A percentile compares a stretch with the other conserved stretches of the same genome.
phyloP scores from a whole-genome alignment of 2,888 invertebrate species.

The Octodonta nipae region DNA sequence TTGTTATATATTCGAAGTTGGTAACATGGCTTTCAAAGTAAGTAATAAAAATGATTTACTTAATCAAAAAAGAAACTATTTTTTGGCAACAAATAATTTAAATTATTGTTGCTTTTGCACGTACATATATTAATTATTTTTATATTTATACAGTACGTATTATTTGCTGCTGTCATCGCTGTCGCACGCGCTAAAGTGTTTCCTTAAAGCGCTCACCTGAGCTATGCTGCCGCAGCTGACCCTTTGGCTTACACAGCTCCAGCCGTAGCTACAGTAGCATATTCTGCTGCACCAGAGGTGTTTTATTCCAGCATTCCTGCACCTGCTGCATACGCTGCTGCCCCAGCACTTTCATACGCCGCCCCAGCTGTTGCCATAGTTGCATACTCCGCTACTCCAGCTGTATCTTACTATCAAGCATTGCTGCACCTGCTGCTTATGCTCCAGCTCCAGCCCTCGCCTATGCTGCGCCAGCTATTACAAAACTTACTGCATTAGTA shows the following conservation, averaged over 20 bases:
- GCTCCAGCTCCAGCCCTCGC: constrained; percentile 16
- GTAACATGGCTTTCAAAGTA: constrained; percentile 1
- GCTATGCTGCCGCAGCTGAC: constrained; percentile 15
- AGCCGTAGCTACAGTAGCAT: background rate
- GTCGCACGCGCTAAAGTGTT: constrained; percentile 37
- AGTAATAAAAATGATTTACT: too few relatives aligned
- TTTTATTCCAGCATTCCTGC: background rate
- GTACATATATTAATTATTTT: too few relatives aligned
- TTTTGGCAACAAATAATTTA: too few relatives aligned
- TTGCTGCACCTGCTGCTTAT: constrained; percentile 13
- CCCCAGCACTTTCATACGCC: constrained; percentile 6
- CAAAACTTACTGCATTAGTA: background rate
- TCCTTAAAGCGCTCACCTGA: constrained; percentile 10
- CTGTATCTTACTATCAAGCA: too few relatives aligned
- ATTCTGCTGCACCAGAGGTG: background rate
- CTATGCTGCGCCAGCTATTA: background rate
- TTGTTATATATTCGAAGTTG: too few relatives aligned
- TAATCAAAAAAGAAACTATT: too few relatives aligned
- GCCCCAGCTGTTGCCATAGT: constrained; percentile 42
- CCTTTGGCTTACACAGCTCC: background rate
- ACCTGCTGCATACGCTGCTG: constrained; percentile 5
- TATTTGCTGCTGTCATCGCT: too few relatives aligned
- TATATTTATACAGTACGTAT: too few relatives aligned
- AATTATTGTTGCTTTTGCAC: too few relatives aligned
- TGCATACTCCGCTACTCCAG: constrained; percentile 19